Percentiles rank a stretch among this genome's conserved stretches.
Evolutionary conservation across 2,797 vertebrate genomes (phyloP).

Genomic region (Macroramphosus scolopax): DNA sequence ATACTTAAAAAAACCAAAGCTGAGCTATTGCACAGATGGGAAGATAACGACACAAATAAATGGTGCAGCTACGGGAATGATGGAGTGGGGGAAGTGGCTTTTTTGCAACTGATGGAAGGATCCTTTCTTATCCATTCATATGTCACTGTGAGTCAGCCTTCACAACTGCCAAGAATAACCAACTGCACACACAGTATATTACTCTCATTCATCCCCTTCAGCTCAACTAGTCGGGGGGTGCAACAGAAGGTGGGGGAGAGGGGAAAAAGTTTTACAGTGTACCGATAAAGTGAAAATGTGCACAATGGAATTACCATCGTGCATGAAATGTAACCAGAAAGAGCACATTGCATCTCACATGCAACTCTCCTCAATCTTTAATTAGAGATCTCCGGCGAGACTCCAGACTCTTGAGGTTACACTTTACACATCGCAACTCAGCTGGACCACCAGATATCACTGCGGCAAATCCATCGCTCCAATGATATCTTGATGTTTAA

Average conservation of each 20-base stretch:
- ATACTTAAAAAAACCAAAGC: conserved; percentile 14
- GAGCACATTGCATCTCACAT: no score
- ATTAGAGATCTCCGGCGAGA: no score
- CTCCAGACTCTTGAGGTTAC: no score
- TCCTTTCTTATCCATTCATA: conserved; percentile 58
- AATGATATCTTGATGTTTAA: no score
- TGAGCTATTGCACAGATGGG: conserved; percentile 14
- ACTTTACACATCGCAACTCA: no score
- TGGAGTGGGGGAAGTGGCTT: conserved; percentile 17
- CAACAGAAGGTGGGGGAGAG: conserved; percentile 2
- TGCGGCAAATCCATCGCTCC: no score
- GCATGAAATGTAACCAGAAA: no score
- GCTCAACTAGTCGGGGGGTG: conserved; percentile 22
- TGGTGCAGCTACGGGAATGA: conserved; percentile 8
- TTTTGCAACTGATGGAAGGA: conserved; percentile 58
- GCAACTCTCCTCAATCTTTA: no score
- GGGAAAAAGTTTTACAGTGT: neutral
- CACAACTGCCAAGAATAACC: conserved; percentile 57
- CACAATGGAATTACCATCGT: no score
- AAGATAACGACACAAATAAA: conserved; percentile 20
- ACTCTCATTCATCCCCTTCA: conserved; percentile 37
- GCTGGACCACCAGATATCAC: no score
- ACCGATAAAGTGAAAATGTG: conserved; percentile 1
- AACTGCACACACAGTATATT: conserved; percentile 24
- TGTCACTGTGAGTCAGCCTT: conserved; percentile 66